Conservation (phyloP, 2,797 vertebrate species). For the Knipowitschia caucasica region DNA sequence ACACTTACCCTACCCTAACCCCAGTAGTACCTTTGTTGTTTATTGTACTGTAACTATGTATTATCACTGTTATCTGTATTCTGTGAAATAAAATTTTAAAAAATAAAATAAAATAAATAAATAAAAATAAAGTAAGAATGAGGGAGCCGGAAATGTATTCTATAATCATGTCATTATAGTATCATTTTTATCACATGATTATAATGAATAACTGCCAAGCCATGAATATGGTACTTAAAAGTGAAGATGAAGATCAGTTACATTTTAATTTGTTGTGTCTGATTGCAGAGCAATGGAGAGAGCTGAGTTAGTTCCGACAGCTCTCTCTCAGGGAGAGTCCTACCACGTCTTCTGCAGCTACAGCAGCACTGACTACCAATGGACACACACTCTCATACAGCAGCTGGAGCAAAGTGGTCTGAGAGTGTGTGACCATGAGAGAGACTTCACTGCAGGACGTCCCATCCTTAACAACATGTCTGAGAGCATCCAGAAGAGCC, state of each 20-base stretch:
- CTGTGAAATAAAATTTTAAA: too few species aligned
- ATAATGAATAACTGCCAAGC: too few species aligned
- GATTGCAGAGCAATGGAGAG: constrained; percentile 1
- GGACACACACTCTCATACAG: background rate
- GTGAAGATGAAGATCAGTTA: background rate
- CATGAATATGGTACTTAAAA: background rate
- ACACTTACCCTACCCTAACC: too few species aligned
- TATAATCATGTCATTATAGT: too few species aligned
- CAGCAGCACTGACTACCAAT: constrained; percentile 7
- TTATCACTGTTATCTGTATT: too few species aligned
- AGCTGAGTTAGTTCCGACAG: background rate
- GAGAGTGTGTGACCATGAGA: constrained; percentile 58
- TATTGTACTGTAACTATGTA: too few species aligned
- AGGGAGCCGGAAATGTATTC: too few species aligned
- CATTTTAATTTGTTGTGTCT: background rate
- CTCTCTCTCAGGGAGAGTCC: constrained; percentile 1
- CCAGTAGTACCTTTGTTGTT: too few species aligned
- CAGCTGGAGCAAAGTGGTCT: constrained; percentile 48
- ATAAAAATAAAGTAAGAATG: too few species aligned
- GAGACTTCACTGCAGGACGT: constrained; percentile 64
- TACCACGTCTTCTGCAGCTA: constrained; percentile 4
- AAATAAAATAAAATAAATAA: too few species aligned
- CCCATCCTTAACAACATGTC: constrained; percentile 69
- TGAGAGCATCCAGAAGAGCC: constrained; percentile 62
- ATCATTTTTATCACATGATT: too few species aligned